Conservation (phyloP, 2,797 vertebrate species). For the Leptatherina wallacei region DNA sequence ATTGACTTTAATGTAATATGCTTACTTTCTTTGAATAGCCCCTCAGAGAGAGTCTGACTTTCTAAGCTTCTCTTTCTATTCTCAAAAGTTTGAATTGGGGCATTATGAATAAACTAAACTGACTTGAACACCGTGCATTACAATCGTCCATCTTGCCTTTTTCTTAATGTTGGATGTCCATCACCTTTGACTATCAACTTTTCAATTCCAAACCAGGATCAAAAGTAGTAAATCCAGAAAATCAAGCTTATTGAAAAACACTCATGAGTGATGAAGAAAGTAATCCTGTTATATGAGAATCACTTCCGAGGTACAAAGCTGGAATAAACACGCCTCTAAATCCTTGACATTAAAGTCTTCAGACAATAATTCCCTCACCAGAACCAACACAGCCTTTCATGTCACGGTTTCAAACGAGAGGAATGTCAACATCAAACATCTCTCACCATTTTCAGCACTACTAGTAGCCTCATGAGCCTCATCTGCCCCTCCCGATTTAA, state of each 20-base stretch:
- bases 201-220: background rate
- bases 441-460: slow-evolving; percentile 18
- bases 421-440: slow-evolving; percentile 27
- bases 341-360: slow-evolving; percentile 49
- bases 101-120: too few species aligned
- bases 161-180: too few species aligned
- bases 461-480: slow-evolving; percentile 16
- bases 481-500: slow-evolving; percentile 1
- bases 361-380: slow-evolving; percentile 44
- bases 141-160: too few species aligned
- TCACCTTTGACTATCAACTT: too few species aligned
- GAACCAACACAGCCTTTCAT: slow-evolving; percentile 44
- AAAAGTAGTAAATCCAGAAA: background rate
- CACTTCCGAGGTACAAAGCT: slow-evolving; percentile 31
- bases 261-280: slow-evolving; percentile 29
- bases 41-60: too few species aligned
- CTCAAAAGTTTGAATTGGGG: too few species aligned
- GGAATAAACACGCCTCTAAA: slow-evolving; percentile 39
- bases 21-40: too few species aligned
- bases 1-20: too few species aligned
- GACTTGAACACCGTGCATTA: too few species aligned
- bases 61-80: too few species aligned
- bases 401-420: slow-evolving; percentile 43
- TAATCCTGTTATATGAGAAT: slow-evolving; percentile 35
- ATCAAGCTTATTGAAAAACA: slow-evolving; percentile 19